Base-by-base conservation (phyloP, 2,113 vertebrate genomes). In the Aramus guarauna region DNA sequence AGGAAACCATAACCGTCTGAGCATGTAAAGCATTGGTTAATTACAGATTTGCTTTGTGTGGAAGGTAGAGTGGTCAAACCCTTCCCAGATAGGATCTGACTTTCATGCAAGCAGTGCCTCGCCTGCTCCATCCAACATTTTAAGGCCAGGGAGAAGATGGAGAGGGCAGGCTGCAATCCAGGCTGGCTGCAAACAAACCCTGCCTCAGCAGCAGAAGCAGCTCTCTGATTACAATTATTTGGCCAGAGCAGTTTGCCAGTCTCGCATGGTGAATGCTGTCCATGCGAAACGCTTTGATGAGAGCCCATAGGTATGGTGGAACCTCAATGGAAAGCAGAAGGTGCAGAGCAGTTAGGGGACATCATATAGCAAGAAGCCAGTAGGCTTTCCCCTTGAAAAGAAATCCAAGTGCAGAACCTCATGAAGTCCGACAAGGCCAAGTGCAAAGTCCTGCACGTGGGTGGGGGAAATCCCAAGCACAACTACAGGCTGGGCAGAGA, bases 331-430 rank as follows among this genome's bases (percentile, higher is more conserved):
- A 75, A 86, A 87, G 52, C 30, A 37, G 73, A 68, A 68, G 43
- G 9, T 50, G 41, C 27, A 74, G 63, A 69, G 59, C 50, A 63
- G 45, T 2, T 5, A 68, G 24, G 12, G 26, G 26, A 63, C 27
- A 56, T 17, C 3, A 0, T 2, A 4, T 2, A 1, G 22, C 2
- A 1, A 79, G 48, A 36, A 93, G 15, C 27, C 79, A 63, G 68
- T 4, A 37, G 6, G 27, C 48, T 64, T 59, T 59, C 62, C 48
- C 24, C 58, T 67, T 48, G n/a, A 45, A 73, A 26, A 56, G 41
- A 43, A 80, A 95, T 47, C 20, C n/a, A 87, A 63, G 23, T 12
- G 3, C 5, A 9, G 39, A 13, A 53, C 52, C 52, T 53, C 27
- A 53, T 53, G 52, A 53, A 29, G 52, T 53, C 29, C 52, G 29